phyloP scores from a whole-genome alignment of 2,797 vertebrate species.

The Crotalus adamanteus region DNA sequence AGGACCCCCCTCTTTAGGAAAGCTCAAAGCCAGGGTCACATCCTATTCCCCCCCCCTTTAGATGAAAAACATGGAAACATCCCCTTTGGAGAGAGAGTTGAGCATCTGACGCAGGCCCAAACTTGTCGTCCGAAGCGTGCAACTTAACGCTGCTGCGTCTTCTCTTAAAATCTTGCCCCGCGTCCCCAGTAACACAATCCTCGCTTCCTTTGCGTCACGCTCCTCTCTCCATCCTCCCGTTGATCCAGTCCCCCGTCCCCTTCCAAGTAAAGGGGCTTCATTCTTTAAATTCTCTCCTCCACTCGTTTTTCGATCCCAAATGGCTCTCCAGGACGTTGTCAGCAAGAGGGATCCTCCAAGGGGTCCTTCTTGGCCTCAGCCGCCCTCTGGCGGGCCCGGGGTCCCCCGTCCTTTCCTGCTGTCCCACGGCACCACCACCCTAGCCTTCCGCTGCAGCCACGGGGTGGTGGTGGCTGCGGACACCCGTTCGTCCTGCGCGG shows the following conservation, averaged over 20 bases:
- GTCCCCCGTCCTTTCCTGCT: slow-evolving; percentile 38
- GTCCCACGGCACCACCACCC: slow-evolving; percentile 82
- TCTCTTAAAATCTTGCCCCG: not conserved
- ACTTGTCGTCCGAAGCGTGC: not conserved
- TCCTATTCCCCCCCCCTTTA: not conserved
- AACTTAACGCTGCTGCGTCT: not conserved
- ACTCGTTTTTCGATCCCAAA: slow-evolving; percentile 5
- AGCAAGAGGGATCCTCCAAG: not conserved
- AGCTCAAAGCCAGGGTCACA: not conserved
- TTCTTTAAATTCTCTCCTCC: not conserved
- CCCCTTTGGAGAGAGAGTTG: not conserved
- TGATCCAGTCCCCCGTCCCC: not conserved
- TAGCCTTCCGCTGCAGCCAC: slow-evolving; percentile 81
- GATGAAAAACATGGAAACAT: not conserved
- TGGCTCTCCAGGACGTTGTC: slow-evolving; percentile 68
- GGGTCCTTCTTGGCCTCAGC: not conserved
- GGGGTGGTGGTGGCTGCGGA: slow-evolving; percentile 85
- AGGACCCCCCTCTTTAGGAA: not conserved
- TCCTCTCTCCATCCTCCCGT: not conserved
- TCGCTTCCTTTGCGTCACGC: not conserved
- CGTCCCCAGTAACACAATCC: not conserved
- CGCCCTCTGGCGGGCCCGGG: not conserved
- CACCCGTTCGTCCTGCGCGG: slow-evolving; percentile 79
- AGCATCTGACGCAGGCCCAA: not conserved
- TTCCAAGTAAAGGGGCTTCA: not conserved